phyloP scores from a whole-genome alignment of 2,113 vertebrate species.

The Orcinus orca region DNA sequence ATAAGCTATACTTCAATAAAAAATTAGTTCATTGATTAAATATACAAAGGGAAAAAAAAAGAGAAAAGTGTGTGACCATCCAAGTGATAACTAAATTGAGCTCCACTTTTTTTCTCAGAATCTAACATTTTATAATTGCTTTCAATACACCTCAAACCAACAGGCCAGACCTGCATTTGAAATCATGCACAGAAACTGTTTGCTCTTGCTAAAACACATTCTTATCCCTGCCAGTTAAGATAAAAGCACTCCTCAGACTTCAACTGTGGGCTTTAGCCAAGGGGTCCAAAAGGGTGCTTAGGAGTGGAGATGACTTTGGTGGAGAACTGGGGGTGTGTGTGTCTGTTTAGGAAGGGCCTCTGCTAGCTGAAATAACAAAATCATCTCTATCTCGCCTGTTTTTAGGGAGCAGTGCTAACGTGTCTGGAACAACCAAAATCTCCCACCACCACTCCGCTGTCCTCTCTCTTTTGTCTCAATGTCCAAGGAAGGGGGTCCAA shows the following conservation, averaged over 20 bases:
- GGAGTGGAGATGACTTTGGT: not conserved
- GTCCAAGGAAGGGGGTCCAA: not conserved
- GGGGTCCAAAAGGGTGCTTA: accelerated
- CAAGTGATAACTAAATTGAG: conserved; percentile 51
- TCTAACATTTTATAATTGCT: conserved; percentile 45
- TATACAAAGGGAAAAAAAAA: not conserved
- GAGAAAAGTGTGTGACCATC: not conserved
- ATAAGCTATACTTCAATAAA: not conserved
- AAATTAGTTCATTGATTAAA: not conserved
- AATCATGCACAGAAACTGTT: conserved; percentile 50
- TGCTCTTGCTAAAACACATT: conserved; percentile 20
- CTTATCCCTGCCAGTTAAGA: not conserved
- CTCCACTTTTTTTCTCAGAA: conserved; percentile 44
- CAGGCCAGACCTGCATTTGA: not conserved
- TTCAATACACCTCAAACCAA: conserved; percentile 57
- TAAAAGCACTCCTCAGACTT: conserved; percentile 6
- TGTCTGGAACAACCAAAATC: not conserved
- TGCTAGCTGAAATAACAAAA: not conserved
- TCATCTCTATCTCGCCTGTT: not conserved
- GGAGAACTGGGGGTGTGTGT: not conserved
- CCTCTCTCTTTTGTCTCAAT: not conserved
- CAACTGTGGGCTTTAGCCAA: not conserved
- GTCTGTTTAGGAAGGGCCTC: not conserved
- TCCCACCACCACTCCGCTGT: not conserved
- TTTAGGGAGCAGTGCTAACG: not conserved